Evolutionary conservation across 1,140 invertebrate species (phyloP).

Genomic region (Mesaphorura yosii): DNA sequence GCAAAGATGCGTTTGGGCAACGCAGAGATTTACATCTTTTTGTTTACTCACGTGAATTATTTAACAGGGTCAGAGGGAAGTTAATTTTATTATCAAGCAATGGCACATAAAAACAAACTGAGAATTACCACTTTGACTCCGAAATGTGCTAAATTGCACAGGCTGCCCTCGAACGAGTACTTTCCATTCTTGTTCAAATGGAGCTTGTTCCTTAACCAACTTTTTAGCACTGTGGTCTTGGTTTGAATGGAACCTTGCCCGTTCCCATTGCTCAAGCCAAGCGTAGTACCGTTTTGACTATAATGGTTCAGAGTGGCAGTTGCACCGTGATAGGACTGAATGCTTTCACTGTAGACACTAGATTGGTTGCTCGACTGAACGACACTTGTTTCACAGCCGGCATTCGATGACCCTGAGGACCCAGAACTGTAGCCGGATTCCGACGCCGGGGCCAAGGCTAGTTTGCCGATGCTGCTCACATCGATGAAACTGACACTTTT

Average conservation of each 20-base stretch:
- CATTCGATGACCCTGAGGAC: slow-evolving; percentile 17
- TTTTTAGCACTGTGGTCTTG: slow-evolving; percentile 25
- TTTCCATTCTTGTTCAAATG: slow-evolving; percentile 30
- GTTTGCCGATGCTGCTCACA: slow-evolving; percentile 20
- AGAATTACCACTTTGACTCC: slow-evolving; percentile 27
- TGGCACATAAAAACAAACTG: neutral
- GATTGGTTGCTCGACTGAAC: too few species aligned
- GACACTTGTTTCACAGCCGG: too few species aligned
- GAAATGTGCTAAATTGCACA: slow-evolving; percentile 23
- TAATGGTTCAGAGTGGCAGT: too few species aligned
- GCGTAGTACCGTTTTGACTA: too few species aligned
- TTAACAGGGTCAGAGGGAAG: too few species aligned
- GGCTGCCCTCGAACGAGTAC: slow-evolving; percentile 26
- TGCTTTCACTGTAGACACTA: too few species aligned
- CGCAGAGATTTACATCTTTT: too few species aligned
- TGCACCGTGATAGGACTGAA: too few species aligned
- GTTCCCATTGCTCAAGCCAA: neutral
- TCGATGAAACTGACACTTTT: slow-evolving; percentile 31
- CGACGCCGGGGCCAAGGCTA: slow-evolving; percentile 14
- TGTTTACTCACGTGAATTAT: too few species aligned
- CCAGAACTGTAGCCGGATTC: slow-evolving; percentile 19
- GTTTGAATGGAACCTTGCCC: slow-evolving; percentile 11
- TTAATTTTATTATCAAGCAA: neutral
- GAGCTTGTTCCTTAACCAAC: slow-evolving; percentile 29
- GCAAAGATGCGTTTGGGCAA: too few species aligned